These are phyloP conservation scores for Dendroctonus ponderosae DNA, from an alignment of 1,140 invertebrate genomes.

Conservation along the genomic window DNA sequence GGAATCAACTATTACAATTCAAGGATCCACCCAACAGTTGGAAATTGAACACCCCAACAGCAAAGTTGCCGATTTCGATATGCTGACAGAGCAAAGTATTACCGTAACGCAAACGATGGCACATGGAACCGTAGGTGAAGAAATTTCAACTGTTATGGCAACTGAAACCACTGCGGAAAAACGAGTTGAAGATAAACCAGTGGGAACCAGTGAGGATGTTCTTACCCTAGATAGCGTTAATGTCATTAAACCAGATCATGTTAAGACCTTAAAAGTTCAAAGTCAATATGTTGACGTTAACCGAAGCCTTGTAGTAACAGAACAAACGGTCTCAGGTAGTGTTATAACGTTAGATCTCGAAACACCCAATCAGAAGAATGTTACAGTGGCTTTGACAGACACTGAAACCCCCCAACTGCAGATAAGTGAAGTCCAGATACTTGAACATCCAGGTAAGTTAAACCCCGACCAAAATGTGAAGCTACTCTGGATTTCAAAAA, in stretches of 20 bases:
- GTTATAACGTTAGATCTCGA: conserved; percentile 49
- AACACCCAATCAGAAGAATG: conserved; percentile 39
- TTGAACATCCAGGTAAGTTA: conserved; percentile 58
- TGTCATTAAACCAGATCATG: conserved; percentile 41
- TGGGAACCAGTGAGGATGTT: conserved; percentile 46
- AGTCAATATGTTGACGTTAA: conserved; percentile 46
- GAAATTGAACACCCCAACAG: conserved; percentile 43
- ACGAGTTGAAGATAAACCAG: conserved; percentile 47
- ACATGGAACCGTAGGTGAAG: conserved; percentile 53
- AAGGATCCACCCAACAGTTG: conserved; percentile 46
- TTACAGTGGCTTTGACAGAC: conserved; percentile 42
- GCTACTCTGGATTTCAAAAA: conserved; percentile 7
- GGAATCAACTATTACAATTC: conserved; percentile 51
- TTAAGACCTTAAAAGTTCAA: conserved; percentile 51
- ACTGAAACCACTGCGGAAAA: conserved; percentile 50
- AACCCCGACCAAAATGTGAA: conserved; percentile 12
- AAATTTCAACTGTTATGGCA: conserved; percentile 49
- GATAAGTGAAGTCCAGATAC: conserved; percentile 52
- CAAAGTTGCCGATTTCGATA: conserved; percentile 49
- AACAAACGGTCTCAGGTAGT: conserved; percentile 52
- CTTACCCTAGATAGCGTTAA: conserved; percentile 42
- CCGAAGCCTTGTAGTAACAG: conserved; percentile 56
- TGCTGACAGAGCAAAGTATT: conserved; percentile 53
- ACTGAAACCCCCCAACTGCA: conserved; percentile 42
- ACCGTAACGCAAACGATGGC: conserved; percentile 53